These are phyloP conservation scores for Diadema setosum DNA, from an alignment of 35 echinoderm and acorn worm species.

Conservation along the genomic window DNA sequence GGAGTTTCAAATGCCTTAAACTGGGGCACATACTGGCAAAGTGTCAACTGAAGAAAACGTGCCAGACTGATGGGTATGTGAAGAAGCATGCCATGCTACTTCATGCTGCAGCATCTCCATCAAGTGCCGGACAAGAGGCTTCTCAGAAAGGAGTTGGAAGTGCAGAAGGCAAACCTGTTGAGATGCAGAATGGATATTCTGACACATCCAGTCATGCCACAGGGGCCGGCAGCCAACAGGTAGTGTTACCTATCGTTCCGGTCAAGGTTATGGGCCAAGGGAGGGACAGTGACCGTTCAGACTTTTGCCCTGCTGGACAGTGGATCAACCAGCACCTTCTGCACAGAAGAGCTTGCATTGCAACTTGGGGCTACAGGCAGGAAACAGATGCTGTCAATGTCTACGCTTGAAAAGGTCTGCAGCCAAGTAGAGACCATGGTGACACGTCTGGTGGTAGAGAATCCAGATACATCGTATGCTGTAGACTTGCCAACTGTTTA, in stretches of 20 bases:
- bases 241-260: not conserved
- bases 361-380: slow-evolving; percentile 10
- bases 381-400: not conserved
- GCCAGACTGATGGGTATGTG: not conserved
- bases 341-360: not conserved
- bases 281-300: not conserved
- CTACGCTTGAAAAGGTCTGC: not conserved
- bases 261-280: not conserved
- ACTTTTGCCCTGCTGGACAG: slow-evolving; percentile 50
- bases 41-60: no score
- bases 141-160: not conserved
- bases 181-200: not conserved
- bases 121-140: not conserved
- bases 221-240: not conserved
- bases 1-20: no score
- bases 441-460: not conserved
- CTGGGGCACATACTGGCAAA: no score
- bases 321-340: slow-evolving; percentile 52
- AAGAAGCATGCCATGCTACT: slow-evolving; percentile 48
- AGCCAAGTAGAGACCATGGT: not conserved
- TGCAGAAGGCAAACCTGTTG: not conserved
- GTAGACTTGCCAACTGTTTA: not conserved
- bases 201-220: not conserved
- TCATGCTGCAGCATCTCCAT: not conserved
- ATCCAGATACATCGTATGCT: not conserved